phyloP scores from a whole-genome alignment of 2,888 invertebrate species.

The Lasioglossum vierecki region DNA sequence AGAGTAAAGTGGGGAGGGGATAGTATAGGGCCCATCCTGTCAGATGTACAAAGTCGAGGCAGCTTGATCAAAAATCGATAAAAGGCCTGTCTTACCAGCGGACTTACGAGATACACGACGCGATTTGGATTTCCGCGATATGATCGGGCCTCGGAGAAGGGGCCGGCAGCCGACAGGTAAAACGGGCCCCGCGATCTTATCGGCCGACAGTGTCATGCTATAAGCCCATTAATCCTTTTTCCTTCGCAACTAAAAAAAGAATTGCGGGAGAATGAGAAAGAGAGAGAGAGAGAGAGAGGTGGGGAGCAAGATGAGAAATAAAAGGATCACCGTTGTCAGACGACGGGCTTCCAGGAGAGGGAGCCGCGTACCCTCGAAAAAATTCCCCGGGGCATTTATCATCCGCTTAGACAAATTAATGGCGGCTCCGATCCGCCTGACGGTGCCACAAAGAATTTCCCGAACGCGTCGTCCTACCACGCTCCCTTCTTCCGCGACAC shows the following conservation, averaged over 20 bases:
- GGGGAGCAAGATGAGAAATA: conserved; percentile 20
- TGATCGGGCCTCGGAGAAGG: conserved; percentile 64
- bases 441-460: conserved; percentile 30
- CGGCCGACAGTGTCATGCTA: conserved; percentile 74
- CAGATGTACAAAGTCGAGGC: background rate
- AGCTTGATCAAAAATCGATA: conserved; percentile 63
- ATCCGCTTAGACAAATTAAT: conserved; percentile 61
- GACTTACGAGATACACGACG: conserved; percentile 63
- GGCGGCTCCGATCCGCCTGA: conserved; percentile 55
- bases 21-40: background rate
- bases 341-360: conserved; percentile 32
- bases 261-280: conserved; percentile 5
- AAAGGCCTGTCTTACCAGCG: conserved; percentile 61
- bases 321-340: conserved; percentile 40
- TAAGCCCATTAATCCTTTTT: conserved; percentile 75
- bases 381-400: conserved; percentile 49
- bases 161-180: conserved; percentile 67
- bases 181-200: conserved; percentile 75
- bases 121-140: conserved; percentile 76
- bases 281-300: background rate
- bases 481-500: conserved; percentile 17
- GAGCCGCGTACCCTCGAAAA: conserved; percentile 21
- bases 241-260: conserved; percentile 53
- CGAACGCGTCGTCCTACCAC: conserved; percentile 10
- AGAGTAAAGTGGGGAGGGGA: background rate